Conservation (phyloP, 2,113 vertebrate species). For the Kobus ellipsiprymnus region DNA sequence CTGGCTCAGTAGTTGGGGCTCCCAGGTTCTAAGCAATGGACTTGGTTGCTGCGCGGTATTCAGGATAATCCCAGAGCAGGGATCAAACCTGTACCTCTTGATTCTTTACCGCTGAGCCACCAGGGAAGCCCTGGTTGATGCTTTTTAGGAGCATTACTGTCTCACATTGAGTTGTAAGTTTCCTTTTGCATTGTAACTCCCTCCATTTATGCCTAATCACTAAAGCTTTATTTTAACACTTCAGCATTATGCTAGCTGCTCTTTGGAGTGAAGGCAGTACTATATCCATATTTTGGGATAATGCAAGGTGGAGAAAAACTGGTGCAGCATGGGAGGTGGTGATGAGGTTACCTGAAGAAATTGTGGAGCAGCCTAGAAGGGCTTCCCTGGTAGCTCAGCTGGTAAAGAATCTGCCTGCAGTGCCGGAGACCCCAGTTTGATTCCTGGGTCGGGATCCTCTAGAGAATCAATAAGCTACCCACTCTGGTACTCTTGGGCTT, state of each 20-base stretch:
- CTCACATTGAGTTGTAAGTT: not conserved
- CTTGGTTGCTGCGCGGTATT: not conserved
- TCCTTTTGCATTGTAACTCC: not conserved
- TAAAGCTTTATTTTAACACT: not conserved
- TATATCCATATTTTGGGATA: not conserved
- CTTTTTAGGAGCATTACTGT: not conserved
- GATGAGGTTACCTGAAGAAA: not conserved
- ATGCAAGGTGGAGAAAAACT: not conserved
- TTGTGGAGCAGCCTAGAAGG: not conserved
- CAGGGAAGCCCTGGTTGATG: not conserved
- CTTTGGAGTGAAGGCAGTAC: not conserved
- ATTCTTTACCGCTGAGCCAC: not conserved
- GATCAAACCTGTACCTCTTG: not conserved
- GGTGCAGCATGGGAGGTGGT: not conserved
- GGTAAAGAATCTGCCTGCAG: not conserved
- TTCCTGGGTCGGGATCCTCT: not conserved
- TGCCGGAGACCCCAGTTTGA: not conserved
- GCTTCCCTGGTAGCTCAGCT: not conserved
- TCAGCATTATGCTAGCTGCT: not conserved
- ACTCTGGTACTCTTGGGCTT: not conserved
- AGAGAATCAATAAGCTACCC: not conserved
- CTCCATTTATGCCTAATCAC: not conserved
- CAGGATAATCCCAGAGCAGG: not conserved
- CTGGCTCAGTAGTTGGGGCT: not conserved
- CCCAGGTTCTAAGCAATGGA: not conserved